These are phyloP conservation scores for Anastrepha obliqua DNA, from an alignment of 1,140 invertebrate genomes.

Conservation along the genomic window DNA sequence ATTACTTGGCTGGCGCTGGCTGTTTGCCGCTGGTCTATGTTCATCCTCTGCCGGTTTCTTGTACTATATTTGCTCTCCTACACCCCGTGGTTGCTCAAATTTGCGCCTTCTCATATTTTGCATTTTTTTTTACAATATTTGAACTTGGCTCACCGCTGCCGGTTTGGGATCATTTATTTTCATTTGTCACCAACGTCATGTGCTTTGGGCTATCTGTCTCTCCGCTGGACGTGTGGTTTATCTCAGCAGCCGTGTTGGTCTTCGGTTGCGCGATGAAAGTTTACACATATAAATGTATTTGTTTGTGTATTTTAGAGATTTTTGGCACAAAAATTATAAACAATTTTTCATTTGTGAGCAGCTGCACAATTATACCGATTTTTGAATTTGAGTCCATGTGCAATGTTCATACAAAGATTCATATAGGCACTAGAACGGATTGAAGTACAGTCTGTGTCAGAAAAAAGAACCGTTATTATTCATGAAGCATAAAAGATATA, in stretches of 20 bases:
- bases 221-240: background rate
- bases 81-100: background rate
- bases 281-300: background rate
- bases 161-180: constrained; percentile 36
- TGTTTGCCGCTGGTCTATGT: background rate
- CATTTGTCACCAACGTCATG: constrained; percentile 42
- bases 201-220: background rate
- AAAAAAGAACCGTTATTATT: too few relatives aligned
- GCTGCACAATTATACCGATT: background rate
- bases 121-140: constrained; percentile 9
- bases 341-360: constrained; percentile 11
- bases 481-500: too few relatives aligned
- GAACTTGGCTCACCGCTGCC: constrained; percentile 4
- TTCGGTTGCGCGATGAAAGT: background rate
- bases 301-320: constrained; percentile 25
- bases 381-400: too few relatives aligned
- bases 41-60: background rate
- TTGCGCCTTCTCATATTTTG: background rate
- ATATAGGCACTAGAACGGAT: too few relatives aligned
- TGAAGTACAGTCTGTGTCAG: too few relatives aligned
- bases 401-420: too few relatives aligned
- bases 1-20: background rate
- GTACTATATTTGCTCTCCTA: background rate
- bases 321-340: constrained; percentile 21
- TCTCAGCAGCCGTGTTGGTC: background rate